These are phyloP conservation scores for Chrysopa pallens DNA, from an alignment of 1,140 invertebrate genomes.

Conservation along the genomic window DNA sequence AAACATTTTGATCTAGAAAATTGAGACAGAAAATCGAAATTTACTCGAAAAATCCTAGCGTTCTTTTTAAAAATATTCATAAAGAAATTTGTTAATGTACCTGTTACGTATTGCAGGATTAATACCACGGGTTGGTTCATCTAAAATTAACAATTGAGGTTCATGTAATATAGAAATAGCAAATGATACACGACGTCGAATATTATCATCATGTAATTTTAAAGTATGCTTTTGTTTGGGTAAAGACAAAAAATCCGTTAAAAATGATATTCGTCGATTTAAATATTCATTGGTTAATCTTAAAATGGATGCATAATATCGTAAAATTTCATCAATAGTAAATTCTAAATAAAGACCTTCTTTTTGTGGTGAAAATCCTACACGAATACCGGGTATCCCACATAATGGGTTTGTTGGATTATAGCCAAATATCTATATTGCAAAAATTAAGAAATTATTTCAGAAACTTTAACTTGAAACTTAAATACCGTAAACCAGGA, in stretches of 20 bases:
- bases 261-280: background rate
- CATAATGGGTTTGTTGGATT: too few species aligned
- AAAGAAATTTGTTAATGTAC: too few species aligned
- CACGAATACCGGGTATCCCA: conserved; percentile 11
- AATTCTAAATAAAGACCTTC: conserved; percentile 30
- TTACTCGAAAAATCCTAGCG: too few species aligned
- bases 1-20: too few species aligned
- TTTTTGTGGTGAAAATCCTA: conserved; percentile 39
- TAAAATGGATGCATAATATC: conserved; percentile 30
- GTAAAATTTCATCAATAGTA: conserved; percentile 29
- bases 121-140: conserved; percentile 46
- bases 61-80: too few species aligned
- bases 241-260: background rate
- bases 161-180: conserved; percentile 37
- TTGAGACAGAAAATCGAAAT: too few species aligned
- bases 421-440: too few species aligned
- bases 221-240: background rate
- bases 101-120: conserved; percentile 42
- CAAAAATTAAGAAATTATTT: too few species aligned
- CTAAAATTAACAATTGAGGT: conserved; percentile 36
- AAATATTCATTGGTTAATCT: conserved; percentile 14
- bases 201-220: conserved; percentile 8
- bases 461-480: too few species aligned
- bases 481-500: too few species aligned
- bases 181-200: conserved; percentile 26